phyloP scores from a whole-genome alignment of 2,888 invertebrate species.

The Halocaridina rubra region DNA sequence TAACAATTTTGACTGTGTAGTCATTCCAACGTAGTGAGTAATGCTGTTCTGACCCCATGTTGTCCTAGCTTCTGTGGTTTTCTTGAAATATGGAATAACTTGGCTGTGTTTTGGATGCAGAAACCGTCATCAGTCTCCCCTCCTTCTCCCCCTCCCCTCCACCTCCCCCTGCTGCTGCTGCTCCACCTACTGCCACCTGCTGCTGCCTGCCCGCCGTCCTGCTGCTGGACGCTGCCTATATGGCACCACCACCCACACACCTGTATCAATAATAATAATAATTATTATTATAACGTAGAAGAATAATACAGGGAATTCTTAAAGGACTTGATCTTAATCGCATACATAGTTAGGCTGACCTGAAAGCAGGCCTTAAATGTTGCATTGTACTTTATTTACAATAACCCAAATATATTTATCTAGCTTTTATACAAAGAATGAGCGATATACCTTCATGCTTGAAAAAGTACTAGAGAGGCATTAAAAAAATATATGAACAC shows the following conservation, averaged over 20 bases:
- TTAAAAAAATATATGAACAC: no score
- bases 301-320: neutral
- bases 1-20: conserved; percentile 63
- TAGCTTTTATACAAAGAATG: no score
- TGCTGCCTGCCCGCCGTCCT: conserved; percentile 49
- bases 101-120: conserved; percentile 13
- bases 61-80: conserved; percentile 26
- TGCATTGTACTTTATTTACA: no score
- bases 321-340: neutral
- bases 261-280: neutral
- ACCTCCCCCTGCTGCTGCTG: conserved; percentile 36
- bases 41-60: conserved; percentile 62
- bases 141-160: conserved; percentile 57
- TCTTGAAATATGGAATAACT: conserved; percentile 4
- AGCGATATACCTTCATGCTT: no score
- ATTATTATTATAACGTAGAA: neutral
- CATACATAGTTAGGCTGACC: no score
- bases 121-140: conserved; percentile 53
- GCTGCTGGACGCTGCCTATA: conserved; percentile 52
- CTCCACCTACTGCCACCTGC: conserved; percentile 48
- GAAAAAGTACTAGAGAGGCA: no score
- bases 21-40: conserved; percentile 64
- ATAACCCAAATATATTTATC: no score
- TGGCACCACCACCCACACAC: conserved; percentile 60
- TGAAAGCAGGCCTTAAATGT: no score